Evolutionary conservation across 2,113 vertebrate genomes (phyloP).

Genomic region (Megaptera novaeangliae): DNA sequence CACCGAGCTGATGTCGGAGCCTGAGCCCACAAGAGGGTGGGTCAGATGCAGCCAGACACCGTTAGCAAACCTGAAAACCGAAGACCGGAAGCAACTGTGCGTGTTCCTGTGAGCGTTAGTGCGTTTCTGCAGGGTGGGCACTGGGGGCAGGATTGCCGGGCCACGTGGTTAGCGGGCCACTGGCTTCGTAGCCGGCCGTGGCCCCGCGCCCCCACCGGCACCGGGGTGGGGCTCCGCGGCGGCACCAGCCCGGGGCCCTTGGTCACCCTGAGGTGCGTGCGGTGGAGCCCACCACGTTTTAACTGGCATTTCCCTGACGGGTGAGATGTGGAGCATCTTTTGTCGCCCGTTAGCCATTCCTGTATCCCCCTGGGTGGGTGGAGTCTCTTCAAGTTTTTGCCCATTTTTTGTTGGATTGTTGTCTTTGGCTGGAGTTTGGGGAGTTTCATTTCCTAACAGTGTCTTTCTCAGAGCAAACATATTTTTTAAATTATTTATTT

Average conservation of each 20-base stretch:
- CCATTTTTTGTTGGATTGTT: background rate
- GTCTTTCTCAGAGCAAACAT: background rate
- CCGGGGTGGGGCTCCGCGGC: too few species aligned
- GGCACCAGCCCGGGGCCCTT: background rate
- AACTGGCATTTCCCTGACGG: fast-evolving
- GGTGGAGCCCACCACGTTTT: fast-evolving
- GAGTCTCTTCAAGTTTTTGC: background rate
- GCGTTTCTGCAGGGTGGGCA: fast-evolving
- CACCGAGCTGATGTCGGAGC: background rate
- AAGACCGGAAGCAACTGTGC: background rate
- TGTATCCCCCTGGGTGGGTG: background rate
- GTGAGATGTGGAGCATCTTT: fast-evolving
- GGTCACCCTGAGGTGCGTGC: fast-evolving
- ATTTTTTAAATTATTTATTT: too few species aligned
- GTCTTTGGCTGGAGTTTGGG: background rate
- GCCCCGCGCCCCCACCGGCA: background rate
- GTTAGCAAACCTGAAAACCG: fast-evolving
- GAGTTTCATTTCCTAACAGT: background rate
- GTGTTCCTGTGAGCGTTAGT: fast-evolving
- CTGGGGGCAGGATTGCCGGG: fast-evolving
- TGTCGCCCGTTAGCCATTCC: fast-evolving
- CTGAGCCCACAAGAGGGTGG: background rate
- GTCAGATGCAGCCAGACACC: background rate
- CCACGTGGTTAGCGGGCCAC: fast-evolving
- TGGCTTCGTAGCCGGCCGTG: background rate